These are phyloP conservation scores for Ruditapes philippinarum DNA, from an alignment of 1,140 invertebrate genomes.

Conservation along the genomic window DNA sequence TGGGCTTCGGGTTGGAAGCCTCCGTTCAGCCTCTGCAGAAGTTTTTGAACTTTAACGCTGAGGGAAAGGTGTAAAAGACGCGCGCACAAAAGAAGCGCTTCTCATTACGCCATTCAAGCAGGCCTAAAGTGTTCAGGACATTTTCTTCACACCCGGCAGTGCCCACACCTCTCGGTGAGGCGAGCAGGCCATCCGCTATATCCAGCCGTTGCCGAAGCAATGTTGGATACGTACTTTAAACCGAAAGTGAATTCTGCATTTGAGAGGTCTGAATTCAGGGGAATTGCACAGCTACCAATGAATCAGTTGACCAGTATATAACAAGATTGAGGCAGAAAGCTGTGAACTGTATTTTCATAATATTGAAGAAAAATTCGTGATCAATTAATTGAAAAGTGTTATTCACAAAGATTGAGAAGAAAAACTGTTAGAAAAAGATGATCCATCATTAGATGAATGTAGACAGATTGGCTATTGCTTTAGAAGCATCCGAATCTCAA, in stretches of 20 bases:
- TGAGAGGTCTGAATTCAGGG: too few relatives aligned
- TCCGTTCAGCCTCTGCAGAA: slow-evolving; percentile 42
- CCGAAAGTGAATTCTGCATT: too few relatives aligned
- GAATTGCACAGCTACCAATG: slow-evolving; percentile 42
- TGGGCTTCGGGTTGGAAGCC: too few relatives aligned
- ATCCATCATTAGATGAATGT: slow-evolving; percentile 45
- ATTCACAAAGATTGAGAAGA: too few relatives aligned
- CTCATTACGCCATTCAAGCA: slow-evolving; percentile 64
- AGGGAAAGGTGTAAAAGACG: slow-evolving; percentile 56
- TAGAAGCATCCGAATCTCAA: slow-evolving; percentile 58
- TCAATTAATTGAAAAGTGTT: too few relatives aligned
- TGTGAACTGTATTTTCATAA: slow-evolving; percentile 61
- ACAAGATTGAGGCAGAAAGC: slow-evolving; percentile 58
- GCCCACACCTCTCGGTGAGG: too few relatives aligned
- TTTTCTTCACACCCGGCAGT: slow-evolving; percentile 55
- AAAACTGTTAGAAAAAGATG: too few relatives aligned
- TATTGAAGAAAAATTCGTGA: slow-evolving; percentile 65
- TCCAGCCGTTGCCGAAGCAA: neutral
- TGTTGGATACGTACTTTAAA: too few relatives aligned
- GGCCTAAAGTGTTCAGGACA: slow-evolving; percentile 67
- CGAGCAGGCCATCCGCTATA: too few relatives aligned
- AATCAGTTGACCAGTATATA: slow-evolving; percentile 65
- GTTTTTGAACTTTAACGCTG: slow-evolving; percentile 54
- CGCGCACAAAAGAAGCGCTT: slow-evolving; percentile 60
- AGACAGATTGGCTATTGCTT: slow-evolving; percentile 43